These are phyloP conservation scores for Arothron firmamentum DNA, from an alignment of 2,113 vertebrate genomes.

Conservation along the genomic window DNA sequence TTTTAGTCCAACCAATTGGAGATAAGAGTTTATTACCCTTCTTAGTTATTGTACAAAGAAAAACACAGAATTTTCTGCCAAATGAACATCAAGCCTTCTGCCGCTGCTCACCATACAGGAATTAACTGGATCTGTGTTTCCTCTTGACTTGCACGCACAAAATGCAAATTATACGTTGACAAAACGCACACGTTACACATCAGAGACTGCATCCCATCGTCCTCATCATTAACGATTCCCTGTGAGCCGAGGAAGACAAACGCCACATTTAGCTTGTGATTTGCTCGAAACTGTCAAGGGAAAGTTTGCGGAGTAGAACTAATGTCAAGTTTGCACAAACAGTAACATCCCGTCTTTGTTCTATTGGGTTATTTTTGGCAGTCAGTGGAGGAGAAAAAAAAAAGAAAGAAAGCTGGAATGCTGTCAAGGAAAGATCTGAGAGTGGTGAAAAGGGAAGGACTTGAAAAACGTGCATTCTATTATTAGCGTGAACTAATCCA, in stretches of 20 bases:
- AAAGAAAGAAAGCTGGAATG: constrained; percentile 49
- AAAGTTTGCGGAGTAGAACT: constrained; percentile 58
- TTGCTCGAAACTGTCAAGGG: constrained; percentile 54
- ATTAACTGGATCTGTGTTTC: neutral
- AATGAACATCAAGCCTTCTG: neutral
- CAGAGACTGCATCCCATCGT: constrained; percentile 22
- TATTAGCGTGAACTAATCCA: constrained; percentile 60
- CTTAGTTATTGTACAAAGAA: neutral
- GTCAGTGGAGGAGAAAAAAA: constrained; percentile 14
- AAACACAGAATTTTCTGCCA: too few relatives aligned
- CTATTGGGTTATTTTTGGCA: constrained; percentile 61
- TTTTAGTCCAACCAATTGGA: constrained; percentile 17
- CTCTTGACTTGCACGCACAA: neutral
- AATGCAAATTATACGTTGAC: constrained; percentile 5
- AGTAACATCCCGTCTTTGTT: constrained; percentile 65
- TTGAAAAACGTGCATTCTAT: constrained; percentile 62
- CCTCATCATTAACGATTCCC: constrained; percentile 58
- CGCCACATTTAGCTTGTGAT: constrained; percentile 58
- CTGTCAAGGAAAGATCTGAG: constrained; percentile 67
- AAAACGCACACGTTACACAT: constrained; percentile 25
- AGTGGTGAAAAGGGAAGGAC: constrained; percentile 48
- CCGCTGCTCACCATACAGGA: constrained; percentile 3
- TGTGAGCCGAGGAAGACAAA: constrained; percentile 41
- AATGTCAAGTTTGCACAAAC: constrained; percentile 64
- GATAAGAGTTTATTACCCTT: constrained; percentile 10